These are phyloP conservation scores for Calephelis perditalis DNA, from an alignment of 2,888 invertebrate genomes.

Conservation along the genomic window DNA sequence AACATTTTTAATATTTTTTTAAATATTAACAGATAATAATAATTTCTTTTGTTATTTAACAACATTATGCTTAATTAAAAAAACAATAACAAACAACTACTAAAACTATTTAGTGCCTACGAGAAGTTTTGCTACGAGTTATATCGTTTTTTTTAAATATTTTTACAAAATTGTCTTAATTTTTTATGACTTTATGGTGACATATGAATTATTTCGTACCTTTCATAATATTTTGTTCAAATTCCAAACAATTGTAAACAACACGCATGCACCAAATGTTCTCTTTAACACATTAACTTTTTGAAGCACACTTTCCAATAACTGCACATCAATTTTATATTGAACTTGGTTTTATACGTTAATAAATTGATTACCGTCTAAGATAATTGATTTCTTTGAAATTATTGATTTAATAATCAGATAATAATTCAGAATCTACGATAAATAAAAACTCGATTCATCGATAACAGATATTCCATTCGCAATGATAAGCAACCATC, in stretches of 20 bases:
- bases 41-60: too few relatives aligned
- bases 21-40: too few relatives aligned
- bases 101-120: too few relatives aligned
- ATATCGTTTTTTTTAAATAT: too few relatives aligned
- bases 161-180: too few relatives aligned
- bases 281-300: not conserved
- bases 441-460: slow-evolving; percentile 22
- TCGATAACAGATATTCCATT: slow-evolving; percentile 15
- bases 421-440: slow-evolving; percentile 17
- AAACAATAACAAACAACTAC: too few relatives aligned
- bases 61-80: too few relatives aligned
- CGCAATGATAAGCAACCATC: not conserved
- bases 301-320: not conserved
- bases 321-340: slow-evolving; percentile 9
- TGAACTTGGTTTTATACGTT: slow-evolving; percentile 9
- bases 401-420: slow-evolving; percentile 13
- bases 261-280: slow-evolving; percentile 4
- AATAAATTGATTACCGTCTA: slow-evolving; percentile 2
- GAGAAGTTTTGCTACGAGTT: too few relatives aligned
- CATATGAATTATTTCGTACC: not conserved
- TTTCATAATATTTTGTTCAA: slow-evolving; percentile 11
- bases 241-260: not conserved
- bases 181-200: too few relatives aligned
- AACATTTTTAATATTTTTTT: too few relatives aligned
- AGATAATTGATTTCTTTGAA: slow-evolving; percentile 17